Evolutionary conservation across 2,797 vertebrate species (phyloP), one percentile per base, ranked within the genome.

Genomic region (Rhodeus uyekii): DNA sequence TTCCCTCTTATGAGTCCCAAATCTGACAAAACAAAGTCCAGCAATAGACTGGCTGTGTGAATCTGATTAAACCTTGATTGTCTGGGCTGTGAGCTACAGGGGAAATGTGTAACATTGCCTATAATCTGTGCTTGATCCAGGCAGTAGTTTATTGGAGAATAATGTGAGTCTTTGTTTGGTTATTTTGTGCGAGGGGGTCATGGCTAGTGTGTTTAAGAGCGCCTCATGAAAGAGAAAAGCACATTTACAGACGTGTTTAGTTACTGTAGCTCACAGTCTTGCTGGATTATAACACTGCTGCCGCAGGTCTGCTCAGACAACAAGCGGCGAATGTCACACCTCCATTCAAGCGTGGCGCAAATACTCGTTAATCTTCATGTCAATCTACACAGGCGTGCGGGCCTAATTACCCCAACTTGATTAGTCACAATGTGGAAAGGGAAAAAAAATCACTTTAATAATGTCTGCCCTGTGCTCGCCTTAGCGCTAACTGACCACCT

Each of bases 341-440:
- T 90, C 87, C 86, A 83, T 80, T 92, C 90, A 87, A 85, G 93
- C 90, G 63, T 88, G 81, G 64, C 80, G 85, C 84, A 90, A 84
- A 90, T 91, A 86, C 90, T 88, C 88, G 86, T 94, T 93, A 91
- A 93, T 95, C 92, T 94, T 90, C 36, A 81, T 92, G 93, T 92
- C 91, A 90, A 87, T 93, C 92, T 89, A 86, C 82, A 73, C 88
- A 90, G 87, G 91, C 89, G 88, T 42, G 85, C 93, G 88, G 88
- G 86, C 86, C 86, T 91, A 90, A 92, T 95, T 94, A 92, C 87
- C 61, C 44, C 80, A 90, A 86, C 85, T 83, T 94, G 91, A 91
- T 87, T 92, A 90, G 90, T 90, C 90, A 89, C 87, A 77, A 46
- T 53, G 83, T 53, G 83, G 84, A 84, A 74, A 53, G 2, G 32